Percentiles rank a stretch among this genome's conserved stretches.
phyloP scores from a whole-genome alignment of 2,113 vertebrate species.

The Sylvia atricapilla region DNA sequence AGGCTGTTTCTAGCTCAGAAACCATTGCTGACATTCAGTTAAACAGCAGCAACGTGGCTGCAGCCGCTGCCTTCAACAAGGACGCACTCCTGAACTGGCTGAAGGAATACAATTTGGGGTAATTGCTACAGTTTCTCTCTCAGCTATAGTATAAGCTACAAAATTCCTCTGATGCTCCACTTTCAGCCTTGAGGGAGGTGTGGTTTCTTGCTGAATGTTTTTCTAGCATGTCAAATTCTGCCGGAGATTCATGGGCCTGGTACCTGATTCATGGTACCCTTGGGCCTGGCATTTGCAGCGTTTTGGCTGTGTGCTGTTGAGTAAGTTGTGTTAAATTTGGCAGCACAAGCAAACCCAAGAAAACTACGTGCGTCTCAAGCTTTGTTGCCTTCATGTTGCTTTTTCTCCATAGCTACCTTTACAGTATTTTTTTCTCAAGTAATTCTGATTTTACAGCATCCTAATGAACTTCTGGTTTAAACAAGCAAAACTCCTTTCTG shows the following conservation, averaged over 20 bases:
- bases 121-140: neutral
- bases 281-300: neutral
- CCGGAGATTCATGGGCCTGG: neutral
- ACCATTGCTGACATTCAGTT: constrained; percentile 99
- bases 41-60: constrained; percentile 95
- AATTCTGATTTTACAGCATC: neutral
- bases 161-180: neutral
- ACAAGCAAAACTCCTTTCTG: neutral
- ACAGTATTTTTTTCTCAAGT: neutral
- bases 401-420: neutral
- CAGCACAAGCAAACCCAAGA: neutral
- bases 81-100: constrained; percentile 98
- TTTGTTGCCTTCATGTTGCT: neutral
- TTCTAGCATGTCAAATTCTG: neutral
- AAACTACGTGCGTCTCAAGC: neutral
- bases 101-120: constrained; percentile 96
- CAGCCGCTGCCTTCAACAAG: constrained; percentile 97
- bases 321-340: neutral
- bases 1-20: constrained; percentile 92
- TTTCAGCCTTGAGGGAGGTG: neutral
- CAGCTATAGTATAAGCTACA: neutral
- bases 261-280: neutral
- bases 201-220: neutral
- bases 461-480: neutral
- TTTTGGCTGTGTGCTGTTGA: neutral